Percentiles rank a stretch among this genome's conserved stretches.
These are phyloP conservation scores for Temnothorax nylanderi DNA, from an alignment of 1,140 invertebrate species.

Conservation along the genomic window DNA sequence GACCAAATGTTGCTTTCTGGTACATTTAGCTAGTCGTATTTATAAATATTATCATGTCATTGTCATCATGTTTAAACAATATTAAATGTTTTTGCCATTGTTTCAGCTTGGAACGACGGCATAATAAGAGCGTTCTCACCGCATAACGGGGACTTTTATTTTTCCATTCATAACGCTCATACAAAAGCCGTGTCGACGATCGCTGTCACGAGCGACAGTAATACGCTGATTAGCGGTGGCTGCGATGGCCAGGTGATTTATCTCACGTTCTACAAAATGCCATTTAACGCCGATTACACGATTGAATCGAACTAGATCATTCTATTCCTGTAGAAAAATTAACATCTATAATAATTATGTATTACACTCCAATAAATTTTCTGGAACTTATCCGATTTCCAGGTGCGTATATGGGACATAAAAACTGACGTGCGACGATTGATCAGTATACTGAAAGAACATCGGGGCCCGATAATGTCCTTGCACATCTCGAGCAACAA, in stretches of 20 bases:
- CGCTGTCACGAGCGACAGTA: constrained; percentile 89
- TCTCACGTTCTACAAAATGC: not conserved
- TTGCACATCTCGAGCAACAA: constrained; percentile 92
- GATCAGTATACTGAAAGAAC: constrained; percentile 93
- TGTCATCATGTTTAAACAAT: not conserved
- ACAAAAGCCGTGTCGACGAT: constrained; percentile 94
- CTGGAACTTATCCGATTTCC: constrained; percentile 28
- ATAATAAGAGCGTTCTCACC: constrained; percentile 94
- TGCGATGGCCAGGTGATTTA: constrained; percentile 92
- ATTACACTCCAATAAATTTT: not conserved
- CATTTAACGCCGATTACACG: not conserved
- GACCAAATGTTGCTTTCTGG: constrained; percentile 92
- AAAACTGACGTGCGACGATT: constrained; percentile 88
- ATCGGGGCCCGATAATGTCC: constrained; percentile 94
- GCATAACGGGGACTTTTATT: constrained; percentile 92
- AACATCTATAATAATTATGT: not conserved
- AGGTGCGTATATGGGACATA: constrained; percentile 92
- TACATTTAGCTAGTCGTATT: constrained; percentile 74
- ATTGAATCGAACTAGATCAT: not conserved
- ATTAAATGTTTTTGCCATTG: not conserved
- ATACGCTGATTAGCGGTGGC: constrained; percentile 93
- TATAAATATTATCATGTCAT: not conserved
- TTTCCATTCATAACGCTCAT: constrained; percentile 94
- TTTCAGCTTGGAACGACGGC: constrained; percentile 94
- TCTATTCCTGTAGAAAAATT: not conserved